Evolutionary conservation across 2,888 invertebrate species (phyloP).

Genomic region (Hecatera dysodea): DNA sequence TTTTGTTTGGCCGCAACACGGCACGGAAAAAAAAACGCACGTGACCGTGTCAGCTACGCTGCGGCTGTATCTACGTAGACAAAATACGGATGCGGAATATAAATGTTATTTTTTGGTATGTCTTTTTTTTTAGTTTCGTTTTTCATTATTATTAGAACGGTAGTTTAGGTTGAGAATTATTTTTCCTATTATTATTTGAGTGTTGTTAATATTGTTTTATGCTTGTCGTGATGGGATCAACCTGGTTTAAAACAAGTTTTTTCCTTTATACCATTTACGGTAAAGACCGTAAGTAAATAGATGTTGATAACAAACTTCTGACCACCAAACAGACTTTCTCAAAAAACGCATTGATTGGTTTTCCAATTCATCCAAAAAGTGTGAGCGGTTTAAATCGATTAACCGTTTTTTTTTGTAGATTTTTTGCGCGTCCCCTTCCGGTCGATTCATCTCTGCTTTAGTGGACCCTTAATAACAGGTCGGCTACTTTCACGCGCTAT

Average conservation of each 20-base stretch:
- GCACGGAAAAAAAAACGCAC: constrained; percentile 59
- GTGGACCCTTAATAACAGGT: constrained; percentile 61
- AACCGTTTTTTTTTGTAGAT: constrained; percentile 52
- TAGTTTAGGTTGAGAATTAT: not conserved
- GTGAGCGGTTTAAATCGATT: constrained; percentile 58
- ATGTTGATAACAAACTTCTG: not conserved
- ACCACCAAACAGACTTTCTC: constrained; percentile 3
- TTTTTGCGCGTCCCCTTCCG: constrained; percentile 59
- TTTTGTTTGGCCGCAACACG: constrained; percentile 71
- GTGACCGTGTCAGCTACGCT: constrained; percentile 52
- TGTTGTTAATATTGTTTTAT: not conserved
- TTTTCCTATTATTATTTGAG: not conserved
- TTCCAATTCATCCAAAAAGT: constrained; percentile 46
- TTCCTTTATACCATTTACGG: not conserved
- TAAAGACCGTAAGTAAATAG: not conserved
- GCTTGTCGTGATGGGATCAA: not conserved
- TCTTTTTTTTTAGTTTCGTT: constrained; percentile 29
- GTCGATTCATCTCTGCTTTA: constrained; percentile 56
- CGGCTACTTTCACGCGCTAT: constrained; percentile 54
- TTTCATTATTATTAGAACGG: constrained; percentile 26
- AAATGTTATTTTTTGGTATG: constrained; percentile 40
- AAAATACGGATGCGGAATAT: constrained; percentile 55
- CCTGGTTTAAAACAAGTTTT: too few relatives aligned
- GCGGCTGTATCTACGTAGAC: constrained; percentile 23
- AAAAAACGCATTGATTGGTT: constrained; percentile 40